A percentile compares a stretch with the other conserved stretches of the same genome.
phyloP scores from a whole-genome alignment of 2,113 vertebrate genomes.

The Sinocyclocheilus rhinocerous region DNA sequence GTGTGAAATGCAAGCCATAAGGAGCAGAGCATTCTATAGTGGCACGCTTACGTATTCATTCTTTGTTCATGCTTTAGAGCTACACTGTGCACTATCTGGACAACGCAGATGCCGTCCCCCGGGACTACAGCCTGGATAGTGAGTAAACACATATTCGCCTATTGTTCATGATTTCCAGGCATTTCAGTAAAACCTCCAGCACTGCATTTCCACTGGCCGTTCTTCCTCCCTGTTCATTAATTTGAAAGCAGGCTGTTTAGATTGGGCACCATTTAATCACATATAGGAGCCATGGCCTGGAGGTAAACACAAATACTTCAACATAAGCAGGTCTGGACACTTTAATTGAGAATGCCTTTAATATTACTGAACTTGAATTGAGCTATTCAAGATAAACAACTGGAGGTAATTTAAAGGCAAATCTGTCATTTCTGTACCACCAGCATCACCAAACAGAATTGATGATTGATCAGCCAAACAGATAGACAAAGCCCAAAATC shows the following conservation, averaged over 20 bases:
- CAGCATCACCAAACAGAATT: not conserved
- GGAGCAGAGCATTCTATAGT: not conserved
- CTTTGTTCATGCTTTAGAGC: constrained; percentile 8
- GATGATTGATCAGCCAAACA: not conserved
- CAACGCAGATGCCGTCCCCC: constrained; percentile 12
- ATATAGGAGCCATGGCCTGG: not conserved
- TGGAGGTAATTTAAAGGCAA: not conserved
- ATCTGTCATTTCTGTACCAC: not conserved
- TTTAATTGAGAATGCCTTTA: not conserved
- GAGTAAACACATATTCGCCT: constrained; percentile 38
- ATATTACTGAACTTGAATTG: not conserved
- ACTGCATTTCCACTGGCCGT: constrained; percentile 15
- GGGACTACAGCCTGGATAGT: constrained; percentile 28
- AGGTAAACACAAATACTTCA: not conserved
- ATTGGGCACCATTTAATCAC: constrained; percentile 17
- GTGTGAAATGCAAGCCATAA: constrained; percentile 1
- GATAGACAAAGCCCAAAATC: not conserved
- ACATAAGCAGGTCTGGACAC: not conserved
- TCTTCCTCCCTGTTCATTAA: not conserved
- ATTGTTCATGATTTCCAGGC: constrained; percentile 39
- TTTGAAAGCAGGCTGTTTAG: constrained; percentile 6
- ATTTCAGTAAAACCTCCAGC: constrained; percentile 7
- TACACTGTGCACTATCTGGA: constrained; percentile 32
- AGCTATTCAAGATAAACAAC: not conserved
- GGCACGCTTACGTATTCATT: constrained; percentile 20